phyloP scores from a whole-genome alignment of 2,888 invertebrate genomes.

The Kryphioiulus occultus region DNA sequence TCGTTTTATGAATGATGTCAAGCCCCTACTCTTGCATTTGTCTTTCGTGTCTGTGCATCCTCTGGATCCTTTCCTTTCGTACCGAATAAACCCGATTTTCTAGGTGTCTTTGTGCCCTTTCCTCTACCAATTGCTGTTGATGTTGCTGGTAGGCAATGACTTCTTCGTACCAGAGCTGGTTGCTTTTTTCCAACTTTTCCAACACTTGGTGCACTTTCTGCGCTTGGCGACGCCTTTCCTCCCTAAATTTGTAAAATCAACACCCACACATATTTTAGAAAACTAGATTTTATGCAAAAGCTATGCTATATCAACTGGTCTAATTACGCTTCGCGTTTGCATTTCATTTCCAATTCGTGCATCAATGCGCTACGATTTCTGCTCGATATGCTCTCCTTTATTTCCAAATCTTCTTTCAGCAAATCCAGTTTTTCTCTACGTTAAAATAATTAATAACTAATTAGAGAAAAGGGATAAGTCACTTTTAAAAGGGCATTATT shows the following conservation, averaged over 20 bases:
- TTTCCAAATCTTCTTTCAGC: conserved; percentile 33
- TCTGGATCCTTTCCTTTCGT: conserved; percentile 43
- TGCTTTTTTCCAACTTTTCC: conserved; percentile 7
- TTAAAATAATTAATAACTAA: not conserved
- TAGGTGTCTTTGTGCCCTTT: conserved; percentile 24
- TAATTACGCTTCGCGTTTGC: not conserved
- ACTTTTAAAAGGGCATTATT: too few relatives aligned
- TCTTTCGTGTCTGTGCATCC: conserved; percentile 43
- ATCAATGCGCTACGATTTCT: not conserved
- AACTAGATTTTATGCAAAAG: too few relatives aligned
- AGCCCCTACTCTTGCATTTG: conserved; percentile 50
- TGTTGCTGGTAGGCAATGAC: not conserved
- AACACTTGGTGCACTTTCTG: not conserved
- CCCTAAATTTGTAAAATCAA: not conserved
- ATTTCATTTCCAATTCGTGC: not conserved
- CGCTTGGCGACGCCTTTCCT: not conserved
- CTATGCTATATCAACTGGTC: too few relatives aligned
- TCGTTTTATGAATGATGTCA: not conserved
- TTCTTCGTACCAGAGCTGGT: not conserved
- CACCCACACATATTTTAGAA: not conserved
- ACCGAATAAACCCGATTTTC: conserved; percentile 39
- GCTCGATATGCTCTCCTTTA: not conserved
- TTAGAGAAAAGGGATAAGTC: not conserved
- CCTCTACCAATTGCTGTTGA: not conserved
- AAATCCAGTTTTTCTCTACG: conserved; percentile 37